These are phyloP conservation scores for Paramormyrops hopkinsi DNA, from an alignment of 2,797 vertebrate genomes.

Conservation along the genomic window DNA sequence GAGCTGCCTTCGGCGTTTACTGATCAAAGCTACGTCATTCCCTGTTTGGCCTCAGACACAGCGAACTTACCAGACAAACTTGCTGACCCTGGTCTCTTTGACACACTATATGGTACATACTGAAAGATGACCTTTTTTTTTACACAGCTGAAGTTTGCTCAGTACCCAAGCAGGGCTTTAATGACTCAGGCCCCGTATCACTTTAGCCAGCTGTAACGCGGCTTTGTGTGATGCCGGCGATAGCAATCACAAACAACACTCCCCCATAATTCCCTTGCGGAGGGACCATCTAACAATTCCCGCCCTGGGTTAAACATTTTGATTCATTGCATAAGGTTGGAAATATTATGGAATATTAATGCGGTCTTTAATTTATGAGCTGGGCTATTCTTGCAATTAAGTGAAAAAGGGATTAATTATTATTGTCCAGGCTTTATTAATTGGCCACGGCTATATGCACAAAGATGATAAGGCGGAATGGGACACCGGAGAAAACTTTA, in stretches of 20 bases:
- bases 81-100: neutral
- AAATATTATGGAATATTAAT: slow-evolving; percentile 4
- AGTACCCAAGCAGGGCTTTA: neutral
- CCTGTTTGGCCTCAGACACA: neutral
- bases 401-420: slow-evolving; percentile 8
- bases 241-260: neutral
- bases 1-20: neutral
- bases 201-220: neutral
- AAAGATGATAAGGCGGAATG: neutral
- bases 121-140: neutral
- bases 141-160: neutral
- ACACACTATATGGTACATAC: neutral
- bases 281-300: neutral
- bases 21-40: neutral
- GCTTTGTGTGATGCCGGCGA: neutral
- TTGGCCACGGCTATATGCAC: neutral
- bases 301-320: neutral
- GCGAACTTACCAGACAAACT: neutral
- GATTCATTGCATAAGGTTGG: neutral
- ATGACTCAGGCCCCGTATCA: neutral
- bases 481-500: neutral
- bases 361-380: neutral
- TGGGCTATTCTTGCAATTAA: neutral
- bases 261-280: neutral
- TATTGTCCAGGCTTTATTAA: neutral